A percentile compares a stretch with the other conserved stretches of the same genome.
Evolutionary conservation across 2,797 vertebrate species (phyloP).

Genomic region (Orientallactaga sibirica): DNA sequence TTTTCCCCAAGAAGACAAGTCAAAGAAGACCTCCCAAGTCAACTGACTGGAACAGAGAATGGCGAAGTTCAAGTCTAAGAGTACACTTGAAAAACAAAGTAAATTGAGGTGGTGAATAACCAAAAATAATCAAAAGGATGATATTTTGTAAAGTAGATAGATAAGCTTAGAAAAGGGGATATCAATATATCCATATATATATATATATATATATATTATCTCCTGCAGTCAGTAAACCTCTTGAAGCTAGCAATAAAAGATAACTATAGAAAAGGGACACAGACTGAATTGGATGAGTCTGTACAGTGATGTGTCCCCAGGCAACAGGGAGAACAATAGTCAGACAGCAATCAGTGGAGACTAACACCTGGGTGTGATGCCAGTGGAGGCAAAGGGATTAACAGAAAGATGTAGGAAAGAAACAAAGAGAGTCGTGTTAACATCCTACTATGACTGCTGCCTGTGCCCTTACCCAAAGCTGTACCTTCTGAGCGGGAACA

Average conservation of each 20-base stretch:
- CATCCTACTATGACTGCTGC: neutral
- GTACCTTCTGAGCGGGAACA: neutral
- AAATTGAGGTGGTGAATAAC: neutral
- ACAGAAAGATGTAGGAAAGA: neutral
- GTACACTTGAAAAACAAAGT: neutral
- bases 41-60: neutral
- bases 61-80: neutral
- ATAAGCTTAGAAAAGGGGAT: neutral
- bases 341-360: neutral
- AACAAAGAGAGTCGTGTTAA: neutral
- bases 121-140: neutral
- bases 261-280: neutral
- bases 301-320: neutral
- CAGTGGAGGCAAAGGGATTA: neutral
- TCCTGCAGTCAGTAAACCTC: neutral
- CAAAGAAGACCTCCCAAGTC: neutral
- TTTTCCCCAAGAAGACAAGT: neutral
- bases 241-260: neutral
- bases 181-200: too few species aligned
- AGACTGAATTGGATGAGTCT: neutral
- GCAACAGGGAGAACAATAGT: neutral
- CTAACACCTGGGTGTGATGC: neutral
- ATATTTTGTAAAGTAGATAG: neutral
- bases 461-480: neutral
- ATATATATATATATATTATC: too few species aligned